Conservation (phyloP, 2,888 invertebrate species). For the Lamproptera curius region DNA sequence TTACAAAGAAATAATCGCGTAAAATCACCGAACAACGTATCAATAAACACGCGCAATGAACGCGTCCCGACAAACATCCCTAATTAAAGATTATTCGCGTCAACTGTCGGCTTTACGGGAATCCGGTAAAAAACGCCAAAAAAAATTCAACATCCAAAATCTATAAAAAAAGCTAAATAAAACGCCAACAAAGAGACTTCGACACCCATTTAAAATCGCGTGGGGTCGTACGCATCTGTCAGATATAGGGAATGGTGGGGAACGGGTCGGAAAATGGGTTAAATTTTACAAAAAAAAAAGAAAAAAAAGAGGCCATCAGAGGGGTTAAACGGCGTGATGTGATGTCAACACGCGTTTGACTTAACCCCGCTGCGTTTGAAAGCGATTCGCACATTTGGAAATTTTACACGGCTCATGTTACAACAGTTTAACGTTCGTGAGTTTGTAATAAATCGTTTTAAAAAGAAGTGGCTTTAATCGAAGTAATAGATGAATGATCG, state of each 20-base stretch:
- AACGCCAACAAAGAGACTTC: slow-evolving; percentile 43
- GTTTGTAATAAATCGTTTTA: too few species aligned
- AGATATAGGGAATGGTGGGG: slow-evolving; percentile 57
- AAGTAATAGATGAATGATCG: too few species aligned
- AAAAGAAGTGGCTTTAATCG: too few species aligned
- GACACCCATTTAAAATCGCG: slow-evolving; percentile 70
- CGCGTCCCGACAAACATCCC: slow-evolving; percentile 59
- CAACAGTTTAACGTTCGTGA: too few species aligned
- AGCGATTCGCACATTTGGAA: neutral
- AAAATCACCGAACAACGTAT: slow-evolving; percentile 63
- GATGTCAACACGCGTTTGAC: slow-evolving; percentile 34
- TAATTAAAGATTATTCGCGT: slow-evolving; percentile 77
- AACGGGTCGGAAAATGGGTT: slow-evolving; percentile 74
- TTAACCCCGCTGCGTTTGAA: slow-evolving; percentile 40
- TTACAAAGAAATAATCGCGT: slow-evolving; percentile 27
- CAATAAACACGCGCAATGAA: slow-evolving; percentile 39
- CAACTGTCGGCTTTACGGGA: slow-evolving; percentile 75
- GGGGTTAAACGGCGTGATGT: slow-evolving; percentile 47
- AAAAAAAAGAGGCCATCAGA: slow-evolving; percentile 59
- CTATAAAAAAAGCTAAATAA: too few species aligned
- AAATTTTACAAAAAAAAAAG: slow-evolving; percentile 61
- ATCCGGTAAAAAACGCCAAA: slow-evolving; percentile 43
- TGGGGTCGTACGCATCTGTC: slow-evolving; percentile 51
- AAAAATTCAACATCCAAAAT: slow-evolving; percentile 41
- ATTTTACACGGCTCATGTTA: neutral